Evolutionary conservation across 2,797 vertebrate species (phyloP).

Genomic region (Schizopygopsis malacanthus): DNA sequence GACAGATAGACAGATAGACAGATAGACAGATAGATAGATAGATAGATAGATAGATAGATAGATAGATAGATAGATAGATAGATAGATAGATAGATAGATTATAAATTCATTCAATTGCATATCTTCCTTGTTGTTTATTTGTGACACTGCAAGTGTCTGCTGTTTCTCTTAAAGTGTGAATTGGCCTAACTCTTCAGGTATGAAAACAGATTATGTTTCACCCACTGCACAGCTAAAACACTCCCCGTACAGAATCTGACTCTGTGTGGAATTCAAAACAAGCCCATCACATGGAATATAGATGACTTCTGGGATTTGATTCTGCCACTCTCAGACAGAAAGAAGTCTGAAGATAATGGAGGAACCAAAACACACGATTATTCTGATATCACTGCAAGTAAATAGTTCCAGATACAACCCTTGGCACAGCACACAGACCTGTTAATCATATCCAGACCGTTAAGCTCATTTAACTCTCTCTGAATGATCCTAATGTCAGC

Average conservation of each 20-base stretch:
- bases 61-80: too few species aligned
- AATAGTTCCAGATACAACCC: constrained; percentile 48
- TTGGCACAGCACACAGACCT: constrained; percentile 42
- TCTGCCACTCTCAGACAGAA: constrained; percentile 29
- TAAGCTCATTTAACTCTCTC: constrained; percentile 22
- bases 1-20: too few species aligned
- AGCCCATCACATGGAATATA: constrained; percentile 60
- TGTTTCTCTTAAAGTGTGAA: constrained; percentile 56
- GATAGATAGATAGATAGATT: too few species aligned
- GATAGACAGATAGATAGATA: too few species aligned
- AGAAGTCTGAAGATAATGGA: constrained; percentile 58
- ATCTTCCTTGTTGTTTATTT: constrained; percentile 47
- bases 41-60: too few species aligned
- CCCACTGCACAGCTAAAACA: constrained; percentile 59
- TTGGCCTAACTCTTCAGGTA: constrained; percentile 59
- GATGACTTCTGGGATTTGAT: constrained; percentile 58
- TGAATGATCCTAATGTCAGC: constrained; percentile 21
- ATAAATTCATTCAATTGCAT: background rate
- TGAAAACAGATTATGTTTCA: constrained; percentile 70
- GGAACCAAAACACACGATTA: constrained; percentile 57
- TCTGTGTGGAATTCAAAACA: constrained; percentile 70
- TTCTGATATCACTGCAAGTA: constrained; percentile 58
- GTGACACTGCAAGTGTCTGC: constrained; percentile 44
- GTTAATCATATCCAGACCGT: constrained; percentile 24
- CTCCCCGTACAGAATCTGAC: constrained; percentile 66